phyloP scores from a whole-genome alignment of 2,888 invertebrate genomes.

The Epiblema foenella region DNA sequence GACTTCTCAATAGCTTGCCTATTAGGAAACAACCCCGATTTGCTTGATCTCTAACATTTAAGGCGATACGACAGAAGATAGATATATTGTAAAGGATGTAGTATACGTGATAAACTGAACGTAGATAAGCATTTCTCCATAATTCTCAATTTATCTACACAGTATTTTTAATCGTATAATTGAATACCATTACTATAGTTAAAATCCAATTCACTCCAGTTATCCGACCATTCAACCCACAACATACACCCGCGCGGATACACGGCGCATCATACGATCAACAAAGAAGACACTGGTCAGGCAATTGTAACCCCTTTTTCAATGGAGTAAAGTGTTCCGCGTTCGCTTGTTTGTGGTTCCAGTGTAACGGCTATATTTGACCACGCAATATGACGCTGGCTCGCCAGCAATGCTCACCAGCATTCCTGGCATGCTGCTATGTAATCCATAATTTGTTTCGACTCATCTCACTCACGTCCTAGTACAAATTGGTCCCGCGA shows the following conservation, averaged over 20 bases:
- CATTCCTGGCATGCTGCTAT: constrained; percentile 7
- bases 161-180: not conserved
- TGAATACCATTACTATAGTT: constrained; percentile 23
- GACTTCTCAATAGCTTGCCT: not conserved
- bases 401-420: constrained; percentile 7
- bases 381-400: constrained; percentile 28
- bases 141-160: not conserved
- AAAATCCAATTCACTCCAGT: constrained; percentile 38
- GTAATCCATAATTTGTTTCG: not conserved
- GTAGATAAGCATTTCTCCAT: too few relatives aligned
- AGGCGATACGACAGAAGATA: too few relatives aligned
- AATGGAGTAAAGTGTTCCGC: constrained; percentile 8
- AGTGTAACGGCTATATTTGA: constrained; percentile 34
- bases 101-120: too few relatives aligned
- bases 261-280: constrained; percentile 5
- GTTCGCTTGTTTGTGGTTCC: constrained; percentile 1
- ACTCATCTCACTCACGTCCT: not conserved
- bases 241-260: constrained; percentile 14
- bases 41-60: too few relatives aligned
- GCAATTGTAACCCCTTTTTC: not conserved
- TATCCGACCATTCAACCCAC: constrained; percentile 35
- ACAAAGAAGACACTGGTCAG: not conserved
- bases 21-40: not conserved
- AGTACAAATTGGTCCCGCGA: not conserved
- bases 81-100: too few relatives aligned